Base-by-base conservation (phyloP, 2,888 invertebrate genomes). In the Pammene fasciana region DNA sequence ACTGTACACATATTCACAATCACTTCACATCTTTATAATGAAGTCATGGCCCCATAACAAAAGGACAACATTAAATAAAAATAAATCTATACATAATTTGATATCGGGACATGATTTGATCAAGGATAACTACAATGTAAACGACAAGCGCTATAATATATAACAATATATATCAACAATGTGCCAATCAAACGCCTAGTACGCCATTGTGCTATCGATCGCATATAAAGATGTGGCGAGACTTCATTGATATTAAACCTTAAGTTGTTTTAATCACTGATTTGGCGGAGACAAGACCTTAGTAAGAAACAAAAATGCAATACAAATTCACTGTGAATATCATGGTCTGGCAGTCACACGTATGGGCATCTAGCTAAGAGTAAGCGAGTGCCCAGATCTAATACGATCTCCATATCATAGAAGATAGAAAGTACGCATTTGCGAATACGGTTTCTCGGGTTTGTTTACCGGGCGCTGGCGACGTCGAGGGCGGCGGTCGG, bases 381-480 rank as follows among this genome's bases (percentile, higher is more conserved):
- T n/a, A 34, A 54, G n/a, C 13, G n/a, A 54, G 54, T 7, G 54
- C 8, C 0, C 6, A 0, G 8, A 54, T 34, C 11, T 0, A 52
- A 26, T 13, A 26, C 18, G 13, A 2, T 13, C 5, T 11, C n/a
- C 10, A n/a, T 54, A n/a, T 54, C n/a, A 7, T 34, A 18, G n/a
- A n/a, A 9, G 34, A n/a, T n/a, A n/a, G 13, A n/a, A 34, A 34
- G n/a, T 54, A 13, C 34, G 54, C 13, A 54, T 34, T 50, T 34
- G 54, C 6, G 54, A 54, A 54, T 34, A 54, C 9, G 54, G 54
- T 34, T 34, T 16, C 7, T 6, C 34, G 34, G 86, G 88, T 87
- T 89, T 88, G 88, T 88, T 88, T 88, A 88, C 86, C 72, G 84
- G 82, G 79, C 74, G 76, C 77, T 78, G 72, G 74, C 77, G 76